Base-by-base conservation (phyloP, 2,888 invertebrate species). In the Oxytorus armatus region DNA sequence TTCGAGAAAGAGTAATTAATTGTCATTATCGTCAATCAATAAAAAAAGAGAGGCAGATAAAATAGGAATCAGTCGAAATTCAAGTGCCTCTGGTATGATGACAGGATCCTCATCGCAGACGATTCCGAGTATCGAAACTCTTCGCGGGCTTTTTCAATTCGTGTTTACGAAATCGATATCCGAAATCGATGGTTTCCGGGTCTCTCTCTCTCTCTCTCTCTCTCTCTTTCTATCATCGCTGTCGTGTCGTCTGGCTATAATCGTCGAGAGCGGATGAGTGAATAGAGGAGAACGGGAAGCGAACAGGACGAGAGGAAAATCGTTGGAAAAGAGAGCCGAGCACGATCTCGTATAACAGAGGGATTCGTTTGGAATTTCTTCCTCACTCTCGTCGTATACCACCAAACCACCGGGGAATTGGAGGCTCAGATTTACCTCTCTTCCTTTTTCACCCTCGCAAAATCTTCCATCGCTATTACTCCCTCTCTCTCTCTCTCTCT, bases 91-190 rank as follows among this genome's bases (percentile, higher is more conserved):
- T 29, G 5, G 70, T 57, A 44, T 21, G 55, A 69, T 44, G 57
- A 70, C 44, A 57, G 47, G 42, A 39, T 53, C 29, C 49, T 29
- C 53, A 29, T 18, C 18, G 42, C 53, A 73, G 3, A 14, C 18
- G 49, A n/a, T 14, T 47, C 21, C 5, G 53, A 21, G 8, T 14
- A 23, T 10, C 10, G 61, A 61, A 44, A 61, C 18, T 16, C 33
- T 49, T n/a, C 16, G 16, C 23, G 36, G 21, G 57, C 23, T 57
- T 36, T 59, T 49, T 57, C 39, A 47, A 16, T 21, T 63, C n/a
- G 23, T 29, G n/a, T n/a, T n/a, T n/a, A 23, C 36, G 21, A 44
- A 53, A 44, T 65, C 63, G 39, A 79, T 79, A 79, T 79, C 75
- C 59, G 70, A 66, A 76, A 76, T 75, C 74, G 63, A 69, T 66